These are phyloP conservation scores for Sphaeramia orbicularis DNA, from an alignment of 2,797 vertebrate species.

Conservation along the genomic window DNA sequence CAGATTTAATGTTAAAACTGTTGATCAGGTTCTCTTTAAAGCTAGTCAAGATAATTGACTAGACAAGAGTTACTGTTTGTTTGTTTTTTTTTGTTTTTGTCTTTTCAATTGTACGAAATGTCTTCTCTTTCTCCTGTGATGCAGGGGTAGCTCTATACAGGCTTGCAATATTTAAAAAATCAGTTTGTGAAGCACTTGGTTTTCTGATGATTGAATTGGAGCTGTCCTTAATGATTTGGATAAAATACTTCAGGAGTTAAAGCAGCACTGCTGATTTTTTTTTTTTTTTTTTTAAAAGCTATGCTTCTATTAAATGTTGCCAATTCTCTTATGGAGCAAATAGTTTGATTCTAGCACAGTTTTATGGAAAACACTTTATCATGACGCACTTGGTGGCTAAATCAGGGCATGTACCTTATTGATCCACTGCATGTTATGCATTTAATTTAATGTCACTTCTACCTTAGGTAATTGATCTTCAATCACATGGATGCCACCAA, in stretches of 20 bases:
- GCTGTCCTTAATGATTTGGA: background rate
- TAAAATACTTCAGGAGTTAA: constrained; percentile 7
- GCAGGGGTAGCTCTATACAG: constrained; percentile 18
- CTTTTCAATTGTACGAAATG: constrained; percentile 29
- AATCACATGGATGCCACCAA: constrained; percentile 40
- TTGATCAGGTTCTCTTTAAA: constrained; percentile 35
- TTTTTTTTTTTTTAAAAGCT: too few species aligned
- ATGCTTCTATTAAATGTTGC: constrained; percentile 25
- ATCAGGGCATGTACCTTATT: constrained; percentile 33
- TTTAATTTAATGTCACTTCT: constrained; percentile 26
- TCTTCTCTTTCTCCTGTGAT: constrained; percentile 37
- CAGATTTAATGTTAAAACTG: constrained; percentile 35
- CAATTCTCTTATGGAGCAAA: constrained; percentile 29
- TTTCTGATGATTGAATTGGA: constrained; percentile 25
- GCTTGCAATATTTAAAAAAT: constrained; percentile 27
- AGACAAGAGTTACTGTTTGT: constrained; percentile 38
- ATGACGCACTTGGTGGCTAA: constrained; percentile 34
- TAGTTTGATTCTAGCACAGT: constrained; percentile 25
- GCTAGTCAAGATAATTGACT: constrained; percentile 41
- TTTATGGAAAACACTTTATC: constrained; percentile 11
- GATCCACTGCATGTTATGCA: constrained; percentile 42
- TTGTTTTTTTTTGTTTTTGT: background rate
- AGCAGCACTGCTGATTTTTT: constrained; percentile 20
- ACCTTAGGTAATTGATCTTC: constrained; percentile 27
- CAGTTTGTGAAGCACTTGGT: constrained; percentile 48